These are phyloP conservation scores for Archocentrus centrarchus DNA, from an alignment of 2,113 vertebrate genomes.

Conservation along the genomic window DNA sequence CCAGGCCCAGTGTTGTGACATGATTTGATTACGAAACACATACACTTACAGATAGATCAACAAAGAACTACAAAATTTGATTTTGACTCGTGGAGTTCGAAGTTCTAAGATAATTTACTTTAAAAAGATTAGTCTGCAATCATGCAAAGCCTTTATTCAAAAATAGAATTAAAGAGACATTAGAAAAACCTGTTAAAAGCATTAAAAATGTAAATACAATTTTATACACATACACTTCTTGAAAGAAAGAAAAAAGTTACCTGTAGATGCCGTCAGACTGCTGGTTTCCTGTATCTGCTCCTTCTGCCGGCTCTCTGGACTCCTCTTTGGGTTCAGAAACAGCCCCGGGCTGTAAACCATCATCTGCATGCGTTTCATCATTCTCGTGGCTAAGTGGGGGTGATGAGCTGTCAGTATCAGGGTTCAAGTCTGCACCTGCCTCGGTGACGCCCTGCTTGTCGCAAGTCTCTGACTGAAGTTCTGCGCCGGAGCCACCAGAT, in stretches of 20 bases:
- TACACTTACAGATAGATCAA: neutral
- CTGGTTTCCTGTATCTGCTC: neutral
- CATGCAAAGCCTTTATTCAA: too few relatives aligned
- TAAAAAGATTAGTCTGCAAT: too few relatives aligned
- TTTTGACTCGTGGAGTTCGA: too few relatives aligned
- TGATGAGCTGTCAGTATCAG: neutral
- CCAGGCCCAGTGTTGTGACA: neutral
- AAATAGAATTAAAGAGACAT: too few relatives aligned
- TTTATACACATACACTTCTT: too few relatives aligned
- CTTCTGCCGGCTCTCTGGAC: neutral
- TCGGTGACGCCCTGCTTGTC: neutral
- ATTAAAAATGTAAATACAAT: neutral
- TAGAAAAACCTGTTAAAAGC: too few relatives aligned
- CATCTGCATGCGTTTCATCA: neutral
- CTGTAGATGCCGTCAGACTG: neutral
- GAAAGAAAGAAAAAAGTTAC: slow-evolving; percentile 29
- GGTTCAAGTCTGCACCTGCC: neutral
- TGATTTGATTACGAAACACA: neutral
- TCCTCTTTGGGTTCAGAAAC: neutral
- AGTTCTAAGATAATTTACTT: too few relatives aligned
- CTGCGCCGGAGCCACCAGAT: slow-evolving; percentile 32
- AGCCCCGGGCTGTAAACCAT: neutral
- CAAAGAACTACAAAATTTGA: neutral
- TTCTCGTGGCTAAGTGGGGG: neutral
- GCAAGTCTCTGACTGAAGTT: slow-evolving; percentile 6